A percentile compares a stretch with the other conserved stretches of the same genome.
Conservation (phyloP, 1,140 invertebrate genomes). For the Lucilia sericata region DNA sequence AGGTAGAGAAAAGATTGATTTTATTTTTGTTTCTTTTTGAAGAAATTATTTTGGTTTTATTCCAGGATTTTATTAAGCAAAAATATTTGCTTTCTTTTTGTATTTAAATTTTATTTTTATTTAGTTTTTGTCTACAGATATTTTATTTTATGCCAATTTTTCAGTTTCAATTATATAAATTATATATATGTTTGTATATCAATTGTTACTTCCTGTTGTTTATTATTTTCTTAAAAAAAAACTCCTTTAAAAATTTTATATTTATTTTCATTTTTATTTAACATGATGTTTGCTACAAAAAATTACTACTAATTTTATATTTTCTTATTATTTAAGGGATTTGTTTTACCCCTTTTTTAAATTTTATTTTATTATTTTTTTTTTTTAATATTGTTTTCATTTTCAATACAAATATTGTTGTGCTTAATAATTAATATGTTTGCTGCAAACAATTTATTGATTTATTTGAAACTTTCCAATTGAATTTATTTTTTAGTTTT, state of each 20-base stretch:
- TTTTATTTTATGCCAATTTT: not conserved
- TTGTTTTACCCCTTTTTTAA: not conserved
- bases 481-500: no score
- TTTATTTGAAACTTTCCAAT: slow-evolving; percentile 21
- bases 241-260: not conserved
- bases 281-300: slow-evolving; percentile 18
- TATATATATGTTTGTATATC: not conserved
- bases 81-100: slow-evolving; percentile 11
- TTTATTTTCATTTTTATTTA: not conserved
- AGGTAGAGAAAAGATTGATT: not conserved
- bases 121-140: not conserved
- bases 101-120: not conserved
- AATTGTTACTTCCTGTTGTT: not conserved
- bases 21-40: not conserved
- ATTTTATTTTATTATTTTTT: not conserved
- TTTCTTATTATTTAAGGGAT: not conserved
- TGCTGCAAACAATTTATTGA: slow-evolving; percentile 32
- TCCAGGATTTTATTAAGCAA: not conserved
- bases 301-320: not conserved
- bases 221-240: not conserved
- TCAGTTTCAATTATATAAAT: not conserved
- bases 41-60: not conserved
- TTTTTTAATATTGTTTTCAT: no score
- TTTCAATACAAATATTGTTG: slow-evolving; percentile 37
- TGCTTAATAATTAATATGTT: slow-evolving; percentile 37